Conservation (phyloP, 2,888 invertebrate species). For the Unio pictorum region DNA sequence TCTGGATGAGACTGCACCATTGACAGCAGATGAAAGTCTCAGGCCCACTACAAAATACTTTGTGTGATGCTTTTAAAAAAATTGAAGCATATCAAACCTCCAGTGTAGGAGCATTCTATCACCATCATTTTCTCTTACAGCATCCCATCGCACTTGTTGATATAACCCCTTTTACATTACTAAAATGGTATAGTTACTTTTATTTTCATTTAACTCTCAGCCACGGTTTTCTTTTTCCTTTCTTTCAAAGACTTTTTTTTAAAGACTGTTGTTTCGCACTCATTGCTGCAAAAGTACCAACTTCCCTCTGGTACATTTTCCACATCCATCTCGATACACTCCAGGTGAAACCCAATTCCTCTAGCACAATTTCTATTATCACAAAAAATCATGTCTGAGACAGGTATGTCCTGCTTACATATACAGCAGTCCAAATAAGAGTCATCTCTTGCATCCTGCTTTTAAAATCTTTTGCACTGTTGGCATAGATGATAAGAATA, state of each 20-base stretch:
- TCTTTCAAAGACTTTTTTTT: neutral
- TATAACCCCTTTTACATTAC: conserved; percentile 23
- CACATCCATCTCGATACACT: conserved; percentile 16
- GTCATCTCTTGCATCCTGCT: neutral
- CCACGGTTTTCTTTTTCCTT: conserved; percentile 5
- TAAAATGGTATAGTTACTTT: conserved; percentile 4
- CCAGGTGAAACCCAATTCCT: conserved; percentile 21
- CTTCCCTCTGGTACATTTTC: conserved; percentile 17
- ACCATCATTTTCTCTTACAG: conserved; percentile 34
- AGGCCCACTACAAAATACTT: conserved; percentile 27
- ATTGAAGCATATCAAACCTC: conserved; percentile 29
- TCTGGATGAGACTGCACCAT: conserved; percentile 18
- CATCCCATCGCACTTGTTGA: conserved; percentile 20
- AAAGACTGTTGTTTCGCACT: conserved; percentile 2
- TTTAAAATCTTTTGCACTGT: conserved; percentile 6
- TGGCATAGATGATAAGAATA: conserved; percentile 12
- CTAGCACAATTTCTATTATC: conserved; percentile 15
- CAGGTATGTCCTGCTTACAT: conserved; percentile 11
- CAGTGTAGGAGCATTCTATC: conserved; percentile 25
- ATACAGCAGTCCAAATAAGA: conserved; percentile 4
- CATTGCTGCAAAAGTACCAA: conserved; percentile 13
- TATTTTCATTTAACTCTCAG: conserved; percentile 3
- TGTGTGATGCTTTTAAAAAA: conserved; percentile 8
- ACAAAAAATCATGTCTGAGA: conserved; percentile 13
- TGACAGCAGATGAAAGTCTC: conserved; percentile 16